phyloP scores from a whole-genome alignment of 2,888 invertebrate genomes.

The Melanostoma scalare region DNA sequence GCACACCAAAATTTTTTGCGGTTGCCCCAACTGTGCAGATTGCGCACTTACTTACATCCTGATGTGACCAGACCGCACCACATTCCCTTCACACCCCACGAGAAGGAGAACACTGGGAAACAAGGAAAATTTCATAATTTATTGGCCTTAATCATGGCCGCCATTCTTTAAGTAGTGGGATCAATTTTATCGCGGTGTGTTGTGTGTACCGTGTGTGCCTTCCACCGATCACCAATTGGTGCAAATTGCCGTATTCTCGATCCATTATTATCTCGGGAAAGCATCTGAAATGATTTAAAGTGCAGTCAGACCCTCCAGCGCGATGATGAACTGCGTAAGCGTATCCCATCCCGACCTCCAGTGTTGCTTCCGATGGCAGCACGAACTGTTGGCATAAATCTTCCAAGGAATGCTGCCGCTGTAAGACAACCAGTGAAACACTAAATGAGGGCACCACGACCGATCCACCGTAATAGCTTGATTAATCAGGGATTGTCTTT shows the following conservation, averaged over 20 bases:
- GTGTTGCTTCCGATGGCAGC: conserved; percentile 54
- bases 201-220: conserved; percentile 47
- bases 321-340: conserved; percentile 67
- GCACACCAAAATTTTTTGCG: conserved; percentile 34
- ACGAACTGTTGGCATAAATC: conserved; percentile 59
- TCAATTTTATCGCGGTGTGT: conserved; percentile 52
- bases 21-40: conserved; percentile 27
- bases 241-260: conserved; percentile 68
- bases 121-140: conserved; percentile 66
- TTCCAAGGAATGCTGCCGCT: conserved; percentile 39
- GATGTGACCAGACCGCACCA: conserved; percentile 31
- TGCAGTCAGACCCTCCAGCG: conserved; percentile 66
- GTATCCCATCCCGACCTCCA: conserved; percentile 58
- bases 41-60: conserved; percentile 38
- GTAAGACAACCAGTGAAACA: conserved; percentile 4
- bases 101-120: conserved; percentile 10
- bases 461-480: conserved; percentile 64
- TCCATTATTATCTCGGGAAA: conserved; percentile 66
- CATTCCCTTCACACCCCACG: conserved; percentile 52
- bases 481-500: conserved; percentile 65
- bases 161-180: conserved; percentile 64
- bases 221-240: conserved; percentile 69
- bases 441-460: conserved; percentile 29
- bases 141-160: conserved; percentile 71
- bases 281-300: conserved; percentile 71